Base-by-base conservation (phyloP, 2,113 vertebrate species). In the Sialia sialis region DNA sequence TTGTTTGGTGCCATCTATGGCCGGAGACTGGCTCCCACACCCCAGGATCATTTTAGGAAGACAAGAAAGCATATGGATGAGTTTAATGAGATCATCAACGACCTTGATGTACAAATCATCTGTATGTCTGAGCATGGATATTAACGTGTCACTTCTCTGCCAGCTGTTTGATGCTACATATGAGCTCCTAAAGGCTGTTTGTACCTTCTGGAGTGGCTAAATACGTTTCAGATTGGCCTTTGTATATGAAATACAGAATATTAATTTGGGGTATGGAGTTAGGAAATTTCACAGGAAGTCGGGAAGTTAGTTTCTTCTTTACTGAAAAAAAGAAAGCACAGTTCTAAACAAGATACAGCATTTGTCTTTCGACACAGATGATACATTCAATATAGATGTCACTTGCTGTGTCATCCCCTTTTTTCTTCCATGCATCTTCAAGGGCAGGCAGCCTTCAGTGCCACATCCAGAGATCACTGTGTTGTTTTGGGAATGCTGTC, bases 1-100 rank as follows among this genome's bases (percentile, higher is more conserved):
- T 17, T 29, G 68, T 96, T 86, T 97, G 94, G 94, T 91, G 96
- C 97, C 96, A 96, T 51, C 97, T 97, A 96, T 3, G 81, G 95
- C 68, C 72, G 49, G 80, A 91, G 10, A 64, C n/a, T 20, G 4
- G 34, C 36, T 93, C 77, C 19, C 36, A 73, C 62, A 77, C 11
- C 3, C 58, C 30, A 14, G 46, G 19, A 83, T 49, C 46, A 6
- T 54, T 89, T 60, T 5, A 32, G 44, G 49, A 69, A 81, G 12
- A 32, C 15, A 36, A 58, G 5, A 8, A 4, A 9, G 22, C 15
- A 30, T 68, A 23, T 12, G 60, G 23, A 32, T 49, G 44, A 15
- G 18, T n/a, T 52, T 62, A 56, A 32, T 27, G 62, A 62, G 34
- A 66, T 52, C 55, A 26, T 46, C 32, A 69, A 23, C 3, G 36